Evolutionary conservation across 2,888 invertebrate species (phyloP), one percentile per base, ranked within the genome.

Genomic region (Strigamia crassipes): DNA sequence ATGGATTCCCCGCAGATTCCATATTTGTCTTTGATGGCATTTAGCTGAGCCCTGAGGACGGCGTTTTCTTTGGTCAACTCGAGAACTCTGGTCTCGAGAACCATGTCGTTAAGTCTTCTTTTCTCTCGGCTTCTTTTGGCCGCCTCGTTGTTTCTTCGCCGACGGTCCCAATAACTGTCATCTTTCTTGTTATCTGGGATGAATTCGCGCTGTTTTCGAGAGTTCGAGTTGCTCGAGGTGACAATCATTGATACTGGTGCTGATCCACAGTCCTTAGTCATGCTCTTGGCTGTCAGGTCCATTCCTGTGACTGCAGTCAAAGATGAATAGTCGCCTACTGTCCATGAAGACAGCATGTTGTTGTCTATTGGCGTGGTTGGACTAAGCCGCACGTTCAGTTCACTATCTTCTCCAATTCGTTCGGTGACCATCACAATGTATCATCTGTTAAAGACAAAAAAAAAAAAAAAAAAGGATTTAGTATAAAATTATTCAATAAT

Each of bases 131-230:
- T 97, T 77, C 97, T 90, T 87, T 98, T 96, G 82, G 98, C 98
- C 0, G 98, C 98, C 88, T 97, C 97, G 89, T 99, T 99, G 89
- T 99, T 98, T 83, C 97, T 92, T 84, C 97, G 91, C 82, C 99
- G 91, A 82, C 97, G 92, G 88, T 97, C 97, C 99, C 99, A 98
- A 89, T 98, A 98, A 86, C 94, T 95, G 86, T 97, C 96, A 87
- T 98, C 97, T 88, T 98, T 98, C 88, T 96, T 96, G 89, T 92
- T 95, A 87, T 97, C 97, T 0, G 97, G 97, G 84, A 97, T 97
- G 89, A 98, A 97, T 88, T 97, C 97, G 15, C 98, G 91, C 87
- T 97, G 97, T 87, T 97, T 97, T 86, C 97, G 92, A 86, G 95
- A 94, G 0, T 94, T 94, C 88, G 73, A 23, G 73, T 73, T 73